These are phyloP conservation scores for Nemurella pictetii DNA, from an alignment of 2,888 invertebrate genomes.

Conservation along the genomic window DNA sequence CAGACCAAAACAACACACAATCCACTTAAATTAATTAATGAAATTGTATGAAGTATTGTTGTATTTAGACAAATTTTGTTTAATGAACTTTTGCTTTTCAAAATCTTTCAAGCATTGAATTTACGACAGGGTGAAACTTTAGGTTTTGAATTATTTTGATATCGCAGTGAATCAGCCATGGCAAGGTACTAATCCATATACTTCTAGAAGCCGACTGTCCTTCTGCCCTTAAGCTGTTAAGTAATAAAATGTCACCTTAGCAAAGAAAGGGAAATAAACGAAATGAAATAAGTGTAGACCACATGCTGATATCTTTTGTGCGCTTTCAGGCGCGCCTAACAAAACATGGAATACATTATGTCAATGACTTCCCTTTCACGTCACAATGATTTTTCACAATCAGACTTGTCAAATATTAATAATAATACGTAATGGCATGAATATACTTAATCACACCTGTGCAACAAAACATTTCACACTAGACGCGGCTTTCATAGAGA, in stretches of 20 bases:
- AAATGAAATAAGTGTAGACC: background rate
- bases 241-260: background rate
- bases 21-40: constrained; percentile 24
- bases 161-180: background rate
- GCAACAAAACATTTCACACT: background rate
- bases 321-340: background rate
- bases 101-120: background rate
- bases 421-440: background rate
- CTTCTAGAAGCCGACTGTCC: background rate
- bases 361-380: background rate
- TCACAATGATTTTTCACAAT: background rate
- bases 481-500: background rate
- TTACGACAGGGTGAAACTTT: background rate
- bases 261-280: background rate
- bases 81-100: background rate
- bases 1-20: background rate
- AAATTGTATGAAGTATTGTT: background rate
- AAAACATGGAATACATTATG: background rate
- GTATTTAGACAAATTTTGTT: background rate
- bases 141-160: background rate
- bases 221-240: background rate
- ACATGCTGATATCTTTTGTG: background rate
- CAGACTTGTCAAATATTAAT: background rate
- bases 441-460: background rate
- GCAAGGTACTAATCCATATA: background rate